Percentiles rank a stretch among this genome's conserved stretches.
Evolutionary conservation across 2,888 invertebrate species (phyloP).

Genomic region (Pterostichus madidus): DNA sequence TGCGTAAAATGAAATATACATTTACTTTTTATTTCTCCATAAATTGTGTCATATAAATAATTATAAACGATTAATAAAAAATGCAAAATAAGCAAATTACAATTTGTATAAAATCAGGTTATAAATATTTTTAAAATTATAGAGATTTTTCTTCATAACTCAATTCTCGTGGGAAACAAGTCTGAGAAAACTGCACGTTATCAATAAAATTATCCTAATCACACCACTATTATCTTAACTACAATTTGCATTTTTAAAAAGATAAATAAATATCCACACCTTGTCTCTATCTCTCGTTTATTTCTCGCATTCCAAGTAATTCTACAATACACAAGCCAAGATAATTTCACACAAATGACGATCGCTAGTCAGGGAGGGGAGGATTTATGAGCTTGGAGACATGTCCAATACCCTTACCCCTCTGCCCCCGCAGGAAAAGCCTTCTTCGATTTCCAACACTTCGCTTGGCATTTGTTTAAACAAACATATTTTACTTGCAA

Average conservation of each 20-base stretch:
- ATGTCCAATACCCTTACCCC: background rate
- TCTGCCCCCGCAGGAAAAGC: background rate
- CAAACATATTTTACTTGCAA: background rate
- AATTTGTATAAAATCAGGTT: too few relatives aligned
- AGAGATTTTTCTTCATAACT: background rate
- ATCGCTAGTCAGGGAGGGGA: background rate
- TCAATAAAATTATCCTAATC: constrained; percentile 16
- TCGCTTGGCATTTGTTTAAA: background rate
- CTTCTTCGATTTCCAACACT: constrained; percentile 1
- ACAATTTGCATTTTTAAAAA: constrained; percentile 24
- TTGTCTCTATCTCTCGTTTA: constrained; percentile 13
- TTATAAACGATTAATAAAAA: background rate
- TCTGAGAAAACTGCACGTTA: background rate
- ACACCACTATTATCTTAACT: constrained; percentile 13
- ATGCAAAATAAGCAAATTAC: too few relatives aligned
- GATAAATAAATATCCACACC: constrained; percentile 15
- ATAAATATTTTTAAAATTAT: background rate
- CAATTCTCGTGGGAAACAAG: background rate
- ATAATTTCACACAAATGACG: constrained; percentile 4
- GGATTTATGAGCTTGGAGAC: constrained; percentile 19
- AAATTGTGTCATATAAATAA: background rate
- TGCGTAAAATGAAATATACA: too few relatives aligned
- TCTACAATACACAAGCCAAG: background rate
- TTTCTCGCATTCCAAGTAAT: constrained; percentile 17
- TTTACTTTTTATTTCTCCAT: background rate